Evolutionary conservation across 2,113 vertebrate genomes (phyloP).

Genomic region (Cromileptes altivelis): DNA sequence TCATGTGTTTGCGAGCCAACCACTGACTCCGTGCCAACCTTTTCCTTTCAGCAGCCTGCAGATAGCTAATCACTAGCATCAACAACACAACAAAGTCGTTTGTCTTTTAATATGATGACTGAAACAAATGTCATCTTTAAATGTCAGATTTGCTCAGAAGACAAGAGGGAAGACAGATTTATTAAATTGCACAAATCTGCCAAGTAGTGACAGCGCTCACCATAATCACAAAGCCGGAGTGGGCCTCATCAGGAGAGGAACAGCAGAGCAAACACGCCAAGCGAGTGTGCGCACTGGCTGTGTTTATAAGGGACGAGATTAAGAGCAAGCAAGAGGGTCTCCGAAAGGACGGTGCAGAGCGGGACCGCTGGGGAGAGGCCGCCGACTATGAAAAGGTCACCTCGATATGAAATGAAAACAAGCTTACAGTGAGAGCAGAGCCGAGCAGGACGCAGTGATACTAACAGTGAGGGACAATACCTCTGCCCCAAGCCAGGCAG

Average conservation of each 20-base stretch:
- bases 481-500: slow-evolving; percentile 66
- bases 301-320: slow-evolving; percentile 48
- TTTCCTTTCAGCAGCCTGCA: slow-evolving; percentile 65
- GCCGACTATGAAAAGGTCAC: slow-evolving; percentile 79
- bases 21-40: slow-evolving; percentile 62
- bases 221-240: slow-evolving; percentile 50
- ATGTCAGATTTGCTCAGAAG: slow-evolving; percentile 82
- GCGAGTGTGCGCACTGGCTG: slow-evolving; percentile 15
- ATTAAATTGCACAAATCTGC: slow-evolving; percentile 67
- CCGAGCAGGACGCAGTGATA: slow-evolving; percentile 67
- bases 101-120: slow-evolving; percentile 77
- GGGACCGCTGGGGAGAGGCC: slow-evolving; percentile 49
- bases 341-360: slow-evolving; percentile 39
- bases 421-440: slow-evolving; percentile 71
- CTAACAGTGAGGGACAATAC: slow-evolving; percentile 79
- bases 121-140: slow-evolving; percentile 83
- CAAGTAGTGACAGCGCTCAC: slow-evolving; percentile 40
- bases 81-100: slow-evolving; percentile 61
- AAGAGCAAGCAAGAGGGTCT: slow-evolving; percentile 47
- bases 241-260: slow-evolving; percentile 38
- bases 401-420: slow-evolving; percentile 75
- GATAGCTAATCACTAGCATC: slow-evolving; percentile 79
- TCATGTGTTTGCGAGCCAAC: slow-evolving; percentile 46
- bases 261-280: slow-evolving; percentile 26
- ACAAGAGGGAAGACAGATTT: slow-evolving; percentile 73